phyloP scores from a whole-genome alignment of 2,113 vertebrate species.

The Xyrauchen texanus region DNA sequence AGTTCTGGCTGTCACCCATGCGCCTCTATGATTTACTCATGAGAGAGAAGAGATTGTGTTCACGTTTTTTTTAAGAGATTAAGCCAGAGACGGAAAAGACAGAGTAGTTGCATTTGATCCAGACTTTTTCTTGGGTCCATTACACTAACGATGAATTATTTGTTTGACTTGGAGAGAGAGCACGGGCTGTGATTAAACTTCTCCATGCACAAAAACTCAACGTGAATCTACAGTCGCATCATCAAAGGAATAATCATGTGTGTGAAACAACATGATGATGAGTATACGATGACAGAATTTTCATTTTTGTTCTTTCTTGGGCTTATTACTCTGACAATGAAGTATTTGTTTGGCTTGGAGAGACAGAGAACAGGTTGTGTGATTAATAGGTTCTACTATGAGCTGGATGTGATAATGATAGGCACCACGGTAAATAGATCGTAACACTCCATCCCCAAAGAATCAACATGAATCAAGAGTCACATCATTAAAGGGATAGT shows the following conservation, averaged over 20 bases:
- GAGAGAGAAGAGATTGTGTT: background rate
- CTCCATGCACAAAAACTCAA: no score
- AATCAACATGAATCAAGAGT: constrained; percentile 28
- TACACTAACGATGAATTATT: no score
- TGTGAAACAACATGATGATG: no score
- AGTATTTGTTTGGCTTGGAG: constrained; percentile 52
- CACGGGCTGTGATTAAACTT: no score
- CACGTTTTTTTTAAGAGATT: no score
- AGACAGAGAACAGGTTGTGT: constrained; percentile 51
- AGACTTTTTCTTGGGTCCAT: background rate
- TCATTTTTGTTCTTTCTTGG: background rate
- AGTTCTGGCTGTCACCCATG: constrained; percentile 23
- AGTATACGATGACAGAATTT: no score
- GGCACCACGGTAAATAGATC: background rate
- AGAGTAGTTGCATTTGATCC: constrained; percentile 11
- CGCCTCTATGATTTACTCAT: constrained; percentile 5
- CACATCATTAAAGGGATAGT: background rate
- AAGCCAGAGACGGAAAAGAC: background rate
- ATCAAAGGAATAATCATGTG: no score
- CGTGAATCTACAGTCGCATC: no score
- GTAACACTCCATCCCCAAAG: background rate
- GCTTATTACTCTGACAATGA: constrained; percentile 22
- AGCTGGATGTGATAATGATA: constrained; percentile 13
- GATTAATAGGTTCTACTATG: constrained; percentile 15
- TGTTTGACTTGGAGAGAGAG: no score